Conservation (phyloP, 2,888 invertebrate genomes). For the Ferrisia virgata region DNA sequence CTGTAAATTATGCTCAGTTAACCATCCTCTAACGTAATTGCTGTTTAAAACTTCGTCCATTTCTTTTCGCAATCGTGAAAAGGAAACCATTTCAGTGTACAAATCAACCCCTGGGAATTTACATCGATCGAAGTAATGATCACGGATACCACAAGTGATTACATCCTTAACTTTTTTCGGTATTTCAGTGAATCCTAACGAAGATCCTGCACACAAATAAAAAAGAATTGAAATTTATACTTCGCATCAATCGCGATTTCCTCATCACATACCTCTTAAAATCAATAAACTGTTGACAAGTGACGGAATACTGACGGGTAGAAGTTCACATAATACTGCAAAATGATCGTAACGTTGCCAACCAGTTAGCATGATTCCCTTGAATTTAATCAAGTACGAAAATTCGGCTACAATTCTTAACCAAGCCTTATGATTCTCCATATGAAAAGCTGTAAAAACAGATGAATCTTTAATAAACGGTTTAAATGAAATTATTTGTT, state of each 20-base stretch:
- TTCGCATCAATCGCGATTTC: background rate
- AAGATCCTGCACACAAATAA: background rate
- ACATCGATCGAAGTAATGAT: constrained; percentile 1
- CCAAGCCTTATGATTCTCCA: constrained; percentile 55
- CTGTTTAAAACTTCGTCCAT: constrained; percentile 21
- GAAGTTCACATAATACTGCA: constrained; percentile 54
- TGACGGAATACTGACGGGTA: constrained; percentile 54
- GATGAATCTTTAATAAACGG: background rate
- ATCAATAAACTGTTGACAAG: constrained; percentile 52
- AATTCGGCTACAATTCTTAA: background rate
- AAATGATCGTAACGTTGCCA: constrained; percentile 55
- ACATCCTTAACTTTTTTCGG: constrained; percentile 18
- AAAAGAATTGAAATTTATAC: too few relatives aligned
- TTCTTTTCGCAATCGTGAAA: background rate
- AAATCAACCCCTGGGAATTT: constrained; percentile 27
- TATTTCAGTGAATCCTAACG: background rate
- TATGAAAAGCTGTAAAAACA: constrained; percentile 49
- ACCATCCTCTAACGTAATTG: constrained; percentile 15
- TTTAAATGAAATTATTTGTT: background rate
- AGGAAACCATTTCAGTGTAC: background rate
- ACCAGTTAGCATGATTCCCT: constrained; percentile 54
- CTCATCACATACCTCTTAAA: background rate
- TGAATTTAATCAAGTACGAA: constrained; percentile 41
- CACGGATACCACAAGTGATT: background rate
- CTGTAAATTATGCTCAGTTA: constrained; percentile 26